A percentile compares a stretch with the other conserved stretches of the same genome.
These are phyloP conservation scores for Luperina nickerlii DNA, from an alignment of 2,888 invertebrate genomes.

Conservation along the genomic window DNA sequence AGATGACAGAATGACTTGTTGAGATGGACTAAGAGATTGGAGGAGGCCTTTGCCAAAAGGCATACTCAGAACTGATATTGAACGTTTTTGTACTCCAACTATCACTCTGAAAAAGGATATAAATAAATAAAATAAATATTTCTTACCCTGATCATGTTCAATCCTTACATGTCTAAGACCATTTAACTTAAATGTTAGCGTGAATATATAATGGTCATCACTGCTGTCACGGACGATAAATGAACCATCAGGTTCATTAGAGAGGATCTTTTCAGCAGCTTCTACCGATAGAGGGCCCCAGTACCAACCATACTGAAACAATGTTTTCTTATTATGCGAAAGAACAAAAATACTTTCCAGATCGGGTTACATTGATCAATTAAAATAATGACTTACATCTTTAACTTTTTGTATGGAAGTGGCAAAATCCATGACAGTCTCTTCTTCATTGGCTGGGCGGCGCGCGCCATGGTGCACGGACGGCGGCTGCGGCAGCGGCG, in stretches of 20 bases:
- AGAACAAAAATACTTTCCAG: not conserved
- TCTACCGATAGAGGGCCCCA: constrained; percentile 98
- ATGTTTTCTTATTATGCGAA: not conserved
- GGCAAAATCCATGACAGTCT: constrained; percentile 94
- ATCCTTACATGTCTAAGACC: constrained; percentile 97
- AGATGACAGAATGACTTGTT: not conserved
- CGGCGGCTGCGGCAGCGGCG: constrained; percentile 84
- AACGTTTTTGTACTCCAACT: not conserved
- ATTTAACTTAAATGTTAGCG: constrained; percentile 97
- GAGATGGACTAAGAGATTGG: not conserved
- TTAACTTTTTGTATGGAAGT: constrained; percentile 98
- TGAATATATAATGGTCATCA: constrained; percentile 98
- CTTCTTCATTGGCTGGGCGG: constrained; percentile 80
- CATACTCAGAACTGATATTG: not conserved
- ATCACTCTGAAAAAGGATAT: not conserved
- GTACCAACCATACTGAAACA: constrained; percentile 96
- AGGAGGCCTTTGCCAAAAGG: not conserved
- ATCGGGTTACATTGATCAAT: not conserved
- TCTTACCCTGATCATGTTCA: constrained; percentile 97
- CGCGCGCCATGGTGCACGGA: constrained; percentile 74
- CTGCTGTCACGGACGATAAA: constrained; percentile 98
- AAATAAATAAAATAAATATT: not conserved
- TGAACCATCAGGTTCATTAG: constrained; percentile 97
- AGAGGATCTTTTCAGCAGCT: constrained; percentile 97
- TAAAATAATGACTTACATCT: constrained; percentile 92